These are phyloP conservation scores for Sinohyriopsis cumingii DNA, from an alignment of 2,888 invertebrate genomes.

Conservation along the genomic window DNA sequence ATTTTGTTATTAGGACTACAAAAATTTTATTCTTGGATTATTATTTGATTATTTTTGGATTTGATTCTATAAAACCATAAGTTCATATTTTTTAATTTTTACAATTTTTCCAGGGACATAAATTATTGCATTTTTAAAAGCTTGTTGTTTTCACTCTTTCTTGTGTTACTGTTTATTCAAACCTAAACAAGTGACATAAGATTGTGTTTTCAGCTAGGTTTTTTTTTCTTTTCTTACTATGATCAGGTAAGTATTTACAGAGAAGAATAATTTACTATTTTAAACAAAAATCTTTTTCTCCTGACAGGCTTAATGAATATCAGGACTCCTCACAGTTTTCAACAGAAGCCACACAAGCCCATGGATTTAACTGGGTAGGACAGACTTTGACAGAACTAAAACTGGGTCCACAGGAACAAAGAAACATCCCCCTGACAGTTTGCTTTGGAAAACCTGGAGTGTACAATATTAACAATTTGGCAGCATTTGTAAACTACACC, in stretches of 20 bases:
- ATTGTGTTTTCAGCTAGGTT: too few species aligned
- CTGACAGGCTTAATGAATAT: conserved; percentile 36
- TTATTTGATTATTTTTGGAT: too few species aligned
- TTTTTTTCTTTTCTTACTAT: too few species aligned
- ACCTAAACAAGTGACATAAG: too few species aligned
- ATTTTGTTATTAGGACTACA: too few species aligned
- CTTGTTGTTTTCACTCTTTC: too few species aligned
- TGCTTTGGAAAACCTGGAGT: conserved; percentile 67
- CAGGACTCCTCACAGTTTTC: conserved; percentile 22
- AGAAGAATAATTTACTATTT: neutral
- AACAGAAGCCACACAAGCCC: conserved; percentile 11
- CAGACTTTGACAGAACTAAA: conserved; percentile 60
- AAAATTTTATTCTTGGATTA: too few species aligned
- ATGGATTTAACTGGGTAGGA: conserved; percentile 65
- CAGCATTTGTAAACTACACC: conserved; percentile 61
- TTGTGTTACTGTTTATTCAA: too few species aligned
- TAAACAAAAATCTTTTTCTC: neutral
- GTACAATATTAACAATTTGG: conserved; percentile 65
- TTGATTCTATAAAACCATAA: too few species aligned
- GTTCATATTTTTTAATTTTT: too few species aligned
- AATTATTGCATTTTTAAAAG: too few species aligned
- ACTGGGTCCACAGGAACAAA: conserved; percentile 51
- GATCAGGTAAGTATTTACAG: neutral
- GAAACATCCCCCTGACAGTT: conserved; percentile 57
- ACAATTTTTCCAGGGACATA: too few species aligned